Evolutionary conservation across 2,797 vertebrate genomes (phyloP), one percentile per base, ranked within the genome.

Genomic region (Tiaroga cobitis): DNA sequence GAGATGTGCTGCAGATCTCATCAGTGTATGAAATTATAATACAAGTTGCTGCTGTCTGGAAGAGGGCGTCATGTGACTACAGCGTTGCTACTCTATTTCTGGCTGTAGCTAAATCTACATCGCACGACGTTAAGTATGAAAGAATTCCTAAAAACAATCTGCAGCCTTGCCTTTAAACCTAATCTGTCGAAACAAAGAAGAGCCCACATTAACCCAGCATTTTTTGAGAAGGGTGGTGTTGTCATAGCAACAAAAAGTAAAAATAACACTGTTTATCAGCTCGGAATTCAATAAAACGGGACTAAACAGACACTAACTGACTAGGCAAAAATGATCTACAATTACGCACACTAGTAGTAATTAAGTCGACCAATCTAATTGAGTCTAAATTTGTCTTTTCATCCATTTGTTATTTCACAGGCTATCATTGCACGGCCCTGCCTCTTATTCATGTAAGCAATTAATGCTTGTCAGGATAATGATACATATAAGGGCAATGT

Each of bases 191-290:
- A 80, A 72, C 83, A 49, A 81, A 85, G 87, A 85, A 43, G 80
- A 88, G 83, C 85, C 87, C 88, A 87, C 83, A 76, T 80, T 85
- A 88, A 90, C 81, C 87, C 83, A 70, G 86, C 83, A 80, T 80
- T 88, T 88, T 89, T 84, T 87, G 86, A 87, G 84, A 61, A 82
- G 84, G 90, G 68, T 91, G 88, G 91, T 61, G 94, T 95, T 92
- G 95, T 95, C 95, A 95, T 95, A 93, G 95, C 92, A 96, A 95
- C 95, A 92, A 92, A 91, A 93, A 94, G 93, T 95, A 95, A 95
- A 96, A 96, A 96, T 95, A 95, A 94, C 94, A 95, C 94, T 93
- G 92, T 94, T 95, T 94, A 93, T 82, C 79, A 93, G 85, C 86
- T 91, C 92, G 89, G 91, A 93, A 93, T 93, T 92, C 91, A 93